Evolutionary conservation across 2,797 vertebrate species (phyloP).

Genomic region (Microctenopoma stevenorrisi): DNA sequence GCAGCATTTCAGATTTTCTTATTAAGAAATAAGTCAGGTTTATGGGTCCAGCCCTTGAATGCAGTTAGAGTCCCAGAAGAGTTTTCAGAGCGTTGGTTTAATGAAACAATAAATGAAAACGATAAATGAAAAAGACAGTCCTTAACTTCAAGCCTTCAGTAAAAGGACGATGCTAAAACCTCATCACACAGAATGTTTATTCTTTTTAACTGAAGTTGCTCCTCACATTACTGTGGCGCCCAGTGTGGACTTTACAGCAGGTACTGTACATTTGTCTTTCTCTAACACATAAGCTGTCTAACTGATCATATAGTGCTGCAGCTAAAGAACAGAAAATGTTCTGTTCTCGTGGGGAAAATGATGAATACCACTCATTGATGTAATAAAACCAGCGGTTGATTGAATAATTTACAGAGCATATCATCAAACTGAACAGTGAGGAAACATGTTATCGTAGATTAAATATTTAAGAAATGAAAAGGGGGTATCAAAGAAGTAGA

Average conservation of each 20-base stretch:
- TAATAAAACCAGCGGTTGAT: not conserved
- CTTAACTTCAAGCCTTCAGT: constrained; percentile 6
- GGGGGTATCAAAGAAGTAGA: not conserved
- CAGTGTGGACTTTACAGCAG: not conserved
- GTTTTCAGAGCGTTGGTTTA: constrained; percentile 14
- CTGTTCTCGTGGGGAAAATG: constrained; percentile 9
- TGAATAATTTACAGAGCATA: constrained; percentile 10
- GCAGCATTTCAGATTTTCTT: constrained; percentile 13
- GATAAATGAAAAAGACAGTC: constrained; percentile 39
- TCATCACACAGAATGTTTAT: not conserved
- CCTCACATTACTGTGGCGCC: not conserved
- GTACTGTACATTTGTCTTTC: not conserved
- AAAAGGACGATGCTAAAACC: constrained; percentile 1
- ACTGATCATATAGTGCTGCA: not conserved
- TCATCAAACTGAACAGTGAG: not conserved
- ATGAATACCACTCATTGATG: constrained; percentile 8
- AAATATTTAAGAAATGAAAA: not conserved
- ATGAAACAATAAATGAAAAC: constrained; percentile 52
- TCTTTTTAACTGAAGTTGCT: not conserved
- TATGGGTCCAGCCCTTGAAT: constrained; percentile 26
- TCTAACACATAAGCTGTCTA: not conserved
- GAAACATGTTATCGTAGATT: not conserved
- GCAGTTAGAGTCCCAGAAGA: constrained; percentile 21
- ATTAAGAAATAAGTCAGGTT: constrained; percentile 53
- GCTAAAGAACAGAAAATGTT: constrained; percentile 7